phyloP scores from a whole-genome alignment of 2,113 vertebrate species.

The Seriola aureovittata region DNA sequence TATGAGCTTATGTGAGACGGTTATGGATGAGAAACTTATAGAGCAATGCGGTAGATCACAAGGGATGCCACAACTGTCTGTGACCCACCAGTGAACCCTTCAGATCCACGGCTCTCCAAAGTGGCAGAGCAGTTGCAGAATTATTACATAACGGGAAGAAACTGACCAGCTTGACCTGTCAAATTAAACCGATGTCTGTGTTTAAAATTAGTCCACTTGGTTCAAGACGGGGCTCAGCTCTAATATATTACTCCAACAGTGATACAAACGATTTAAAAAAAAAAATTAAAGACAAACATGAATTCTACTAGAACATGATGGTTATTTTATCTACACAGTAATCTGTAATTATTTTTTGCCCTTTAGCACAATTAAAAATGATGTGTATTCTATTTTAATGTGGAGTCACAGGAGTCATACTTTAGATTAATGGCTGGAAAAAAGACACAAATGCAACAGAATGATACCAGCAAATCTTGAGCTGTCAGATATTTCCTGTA shows the following conservation, averaged over 20 bases:
- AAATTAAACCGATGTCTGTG: constrained; percentile 7
- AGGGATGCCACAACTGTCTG: constrained; percentile 42
- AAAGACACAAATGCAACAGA: constrained; percentile 37
- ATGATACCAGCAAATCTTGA: constrained; percentile 28
- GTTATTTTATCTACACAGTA: background rate
- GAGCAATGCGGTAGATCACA: constrained; percentile 46
- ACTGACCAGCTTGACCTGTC: constrained; percentile 29
- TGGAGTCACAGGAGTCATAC: background rate
- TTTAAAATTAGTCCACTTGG: constrained; percentile 20
- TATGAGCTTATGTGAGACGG: constrained; percentile 55
- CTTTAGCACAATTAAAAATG: background rate
- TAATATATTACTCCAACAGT: background rate
- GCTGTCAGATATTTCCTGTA: constrained; percentile 57
- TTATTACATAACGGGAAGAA: constrained; percentile 45
- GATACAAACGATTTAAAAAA: background rate
- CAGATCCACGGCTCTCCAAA: constrained; percentile 34
- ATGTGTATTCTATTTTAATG: background rate
- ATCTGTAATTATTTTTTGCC: background rate
- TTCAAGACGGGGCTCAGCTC: background rate
- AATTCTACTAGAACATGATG: background rate
- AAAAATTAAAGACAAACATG: background rate
- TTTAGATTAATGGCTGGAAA: background rate
- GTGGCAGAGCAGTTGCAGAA: constrained; percentile 22
- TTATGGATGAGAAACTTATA: constrained; percentile 51
- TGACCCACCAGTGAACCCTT: constrained; percentile 56